Conservation (phyloP, 2,113 vertebrate genomes). For the Vidua chalybeata region DNA sequence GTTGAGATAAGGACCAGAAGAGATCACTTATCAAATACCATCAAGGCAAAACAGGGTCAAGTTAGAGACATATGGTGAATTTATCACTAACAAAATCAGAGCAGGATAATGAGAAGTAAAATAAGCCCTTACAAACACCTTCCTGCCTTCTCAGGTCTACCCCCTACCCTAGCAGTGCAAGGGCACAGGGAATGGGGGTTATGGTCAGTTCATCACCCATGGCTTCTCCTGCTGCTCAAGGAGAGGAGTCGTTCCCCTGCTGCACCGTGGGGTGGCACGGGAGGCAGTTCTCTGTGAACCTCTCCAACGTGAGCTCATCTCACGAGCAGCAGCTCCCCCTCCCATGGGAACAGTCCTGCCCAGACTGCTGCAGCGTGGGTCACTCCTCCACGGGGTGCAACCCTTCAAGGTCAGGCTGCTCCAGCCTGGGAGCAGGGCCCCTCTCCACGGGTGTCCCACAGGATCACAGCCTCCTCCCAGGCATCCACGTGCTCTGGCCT, state of each 20-base stretch:
- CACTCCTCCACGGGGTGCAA: neutral
- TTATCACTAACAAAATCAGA: neutral
- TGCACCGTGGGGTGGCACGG: neutral
- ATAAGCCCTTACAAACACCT: neutral
- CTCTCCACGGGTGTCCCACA: neutral
- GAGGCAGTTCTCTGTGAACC: neutral
- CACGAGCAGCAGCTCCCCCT: neutral
- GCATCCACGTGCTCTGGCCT: fast-evolving
- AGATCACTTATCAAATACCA: neutral
- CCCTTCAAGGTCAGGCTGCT: neutral
- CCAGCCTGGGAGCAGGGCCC: neutral
- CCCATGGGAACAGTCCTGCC: neutral
- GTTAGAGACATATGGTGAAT: neutral
- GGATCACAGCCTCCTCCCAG: neutral
- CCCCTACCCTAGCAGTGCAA: neutral
- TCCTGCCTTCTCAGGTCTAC: neutral
- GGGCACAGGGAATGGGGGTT: neutral
- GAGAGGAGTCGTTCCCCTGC: neutral
- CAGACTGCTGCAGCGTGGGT: neutral
- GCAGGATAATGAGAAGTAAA: neutral
- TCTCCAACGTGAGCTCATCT: neutral
- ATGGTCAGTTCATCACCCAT: fast-evolving
- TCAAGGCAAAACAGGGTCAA: neutral
- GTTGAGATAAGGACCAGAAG: neutral
- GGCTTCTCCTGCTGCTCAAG: neutral